Base-by-base conservation (phyloP, 2,113 vertebrate species). In the Drymodes brunneopygia region DNA sequence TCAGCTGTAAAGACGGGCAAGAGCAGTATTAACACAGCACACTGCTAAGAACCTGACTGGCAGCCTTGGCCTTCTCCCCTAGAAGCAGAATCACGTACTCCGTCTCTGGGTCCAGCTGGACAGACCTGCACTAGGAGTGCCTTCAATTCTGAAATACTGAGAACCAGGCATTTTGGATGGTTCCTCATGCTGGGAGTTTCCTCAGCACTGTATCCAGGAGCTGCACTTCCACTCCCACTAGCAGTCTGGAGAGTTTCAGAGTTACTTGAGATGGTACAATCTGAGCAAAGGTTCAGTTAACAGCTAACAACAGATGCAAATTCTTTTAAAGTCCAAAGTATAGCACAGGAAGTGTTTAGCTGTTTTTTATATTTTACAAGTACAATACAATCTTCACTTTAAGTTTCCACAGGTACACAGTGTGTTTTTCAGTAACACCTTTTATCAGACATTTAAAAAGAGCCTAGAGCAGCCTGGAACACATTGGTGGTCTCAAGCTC, bases 1-100 rank as follows among this genome's bases (percentile, higher is more conserved):
- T 99, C 99, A 88, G 99, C 99, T 99, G 95, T 3, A 45, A 85
- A 86, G 23, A 73, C 7, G 53, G 36, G 28, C 16, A 60, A 96
- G 29, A 88, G 60, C 56, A 90, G 22, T 2, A 20, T 93, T 81
- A 97, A 31, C 15, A 48, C 13, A 64, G 21, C 25, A 61, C 38
- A n/a, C 44, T 64, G 10, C 35, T 9, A 29, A 57, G 61, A 48
- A 23, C 2, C 20, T 10, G 3, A 11, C 18, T 0, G 12, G 56
- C 35, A 58, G 62, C 35, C 58, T 66, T 50, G 33, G 28, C 69
- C 70, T 45, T 50, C 42, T 81, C 11, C 42, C 45, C 33, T 15
- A 7, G 4, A 5, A 51, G 16, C 19, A 67, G 27, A 15, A 71
- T 4, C 33, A 23, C 3, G 0, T 7, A 2, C 15, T 27, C n/a